Base-by-base conservation (phyloP, 2,797 vertebrate species). In the Enteromius treurensis region DNA sequence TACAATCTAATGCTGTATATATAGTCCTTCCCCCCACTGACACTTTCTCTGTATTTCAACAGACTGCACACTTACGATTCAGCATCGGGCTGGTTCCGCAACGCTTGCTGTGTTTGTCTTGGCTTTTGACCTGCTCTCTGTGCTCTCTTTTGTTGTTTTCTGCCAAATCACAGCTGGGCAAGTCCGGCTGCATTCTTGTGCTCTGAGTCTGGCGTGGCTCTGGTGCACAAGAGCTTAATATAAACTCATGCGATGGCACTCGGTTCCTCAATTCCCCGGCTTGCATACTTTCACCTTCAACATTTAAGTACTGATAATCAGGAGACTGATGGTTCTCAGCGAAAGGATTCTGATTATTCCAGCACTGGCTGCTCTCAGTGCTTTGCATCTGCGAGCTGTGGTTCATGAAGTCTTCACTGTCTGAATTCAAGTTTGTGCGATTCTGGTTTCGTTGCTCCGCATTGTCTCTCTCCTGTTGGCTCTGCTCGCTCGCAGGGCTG, bases 61-160 rank as follows among this genome's bases (percentile, higher is more conserved):
- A 62, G 78, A 82, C 62, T 71, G 26, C 34, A 78, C 40, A 91
- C 94, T 93, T 84, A 95, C 94, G 83, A 40, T 89, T 89, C 62
- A 88, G 90, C 1, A 78, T 69, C 19, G 87, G 89, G 1, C 89
- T 83, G 0, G 86, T 88, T 29, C 81, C 78, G 0, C 86, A 58
- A 5, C 76, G 70, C 65, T 65, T 51, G 67, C 82, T 88, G 6
- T 90, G 90, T 29, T 87, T 91, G 55, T 90, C 91, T 0, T 89
- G 89, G 29, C 82, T 78, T 84, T 90, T 92, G 51, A 88, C 80
- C 45, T 81, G 83, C 67, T 85, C 84, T 73, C 74, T 49, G 65
- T 86, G 83, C 55, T 85, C 89, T 55, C 81, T 81, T 4, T 85
- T 65, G 19, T 65, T 84, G 81, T 84, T 77, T 51, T 32, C 71